Evolutionary conservation across 2,113 vertebrate genomes (phyloP).

Genomic region (Butorides virescens): DNA sequence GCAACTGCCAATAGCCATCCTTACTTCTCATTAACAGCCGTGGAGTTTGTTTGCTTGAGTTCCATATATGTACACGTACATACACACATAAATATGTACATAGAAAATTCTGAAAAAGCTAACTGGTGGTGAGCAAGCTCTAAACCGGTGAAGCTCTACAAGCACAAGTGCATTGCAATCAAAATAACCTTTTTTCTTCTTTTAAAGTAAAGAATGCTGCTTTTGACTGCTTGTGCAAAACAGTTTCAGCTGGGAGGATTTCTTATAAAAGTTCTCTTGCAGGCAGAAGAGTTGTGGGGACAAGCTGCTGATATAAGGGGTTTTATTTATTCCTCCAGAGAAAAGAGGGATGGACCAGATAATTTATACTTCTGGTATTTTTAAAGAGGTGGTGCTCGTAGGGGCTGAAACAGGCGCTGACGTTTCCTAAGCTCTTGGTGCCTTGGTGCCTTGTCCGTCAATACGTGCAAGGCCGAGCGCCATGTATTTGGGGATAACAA

Average conservation of each 20-base stretch:
- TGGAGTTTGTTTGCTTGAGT: not conserved
- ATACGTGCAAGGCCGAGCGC: rapidly evolving
- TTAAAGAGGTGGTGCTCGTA: not conserved
- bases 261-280: not conserved
- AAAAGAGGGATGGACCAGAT: not conserved
- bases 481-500: not conserved
- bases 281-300: not conserved
- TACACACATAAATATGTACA: rapidly evolving
- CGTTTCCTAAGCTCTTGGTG: not conserved
- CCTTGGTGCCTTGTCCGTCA: not conserved
- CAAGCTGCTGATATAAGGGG: not conserved
- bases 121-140: not conserved
- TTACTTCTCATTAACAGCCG: not conserved
- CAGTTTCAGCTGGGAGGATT: not conserved
- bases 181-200: not conserved
- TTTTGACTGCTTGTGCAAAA: not conserved
- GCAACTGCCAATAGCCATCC: not conserved
- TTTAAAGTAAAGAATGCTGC: not conserved
- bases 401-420: not conserved
- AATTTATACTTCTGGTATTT: not conserved
- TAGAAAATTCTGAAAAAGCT: not conserved
- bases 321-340: not conserved
- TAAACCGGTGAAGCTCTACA: not conserved
- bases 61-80: rapidly evolving
- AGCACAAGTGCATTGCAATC: not conserved